Evolutionary conservation across 2,888 invertebrate genomes (phyloP).

Genomic region (Ectropis crepuscularia): DNA sequence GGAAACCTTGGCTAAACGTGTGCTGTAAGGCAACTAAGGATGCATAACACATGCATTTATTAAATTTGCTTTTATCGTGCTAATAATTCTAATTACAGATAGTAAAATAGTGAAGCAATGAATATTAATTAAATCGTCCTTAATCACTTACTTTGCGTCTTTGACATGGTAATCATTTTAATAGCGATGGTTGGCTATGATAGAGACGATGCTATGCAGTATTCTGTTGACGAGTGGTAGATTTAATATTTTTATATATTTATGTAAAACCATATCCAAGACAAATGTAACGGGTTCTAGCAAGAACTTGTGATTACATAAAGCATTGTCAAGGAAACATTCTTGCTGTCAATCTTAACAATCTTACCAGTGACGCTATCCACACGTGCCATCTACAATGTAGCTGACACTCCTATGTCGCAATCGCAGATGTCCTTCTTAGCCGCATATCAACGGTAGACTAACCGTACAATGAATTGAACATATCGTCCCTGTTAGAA

Average conservation of each 20-base stretch:
- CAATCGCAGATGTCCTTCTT: constrained; percentile 2
- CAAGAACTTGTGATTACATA: constrained; percentile 1
- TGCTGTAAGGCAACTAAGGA: too few species aligned
- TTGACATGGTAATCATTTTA: constrained; percentile 14
- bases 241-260: too few species aligned
- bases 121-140: constrained; percentile 11
- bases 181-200: constrained; percentile 1
- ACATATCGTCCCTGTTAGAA: too few species aligned
- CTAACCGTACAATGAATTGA: background rate
- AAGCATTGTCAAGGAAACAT: constrained; percentile 2
- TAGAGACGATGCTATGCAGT: too few species aligned
- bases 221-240: too few species aligned
- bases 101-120: constrained; percentile 7
- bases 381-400: constrained; percentile 34
- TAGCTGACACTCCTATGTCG: constrained; percentile 17
- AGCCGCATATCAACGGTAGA: background rate
- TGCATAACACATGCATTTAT: too few species aligned
- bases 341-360: constrained; percentile 1
- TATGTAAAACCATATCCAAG: too few species aligned
- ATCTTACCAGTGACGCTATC: constrained; percentile 24
- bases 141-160: constrained; percentile 18
- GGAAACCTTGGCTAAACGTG: too few species aligned
- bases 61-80: too few species aligned
- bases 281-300: too few species aligned
- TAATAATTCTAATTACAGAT: too few species aligned